Percentiles rank a stretch among this genome's conserved stretches.
phyloP scores from a whole-genome alignment of 2,113 vertebrate genomes.

The Pyxicephalus adspersus region DNA sequence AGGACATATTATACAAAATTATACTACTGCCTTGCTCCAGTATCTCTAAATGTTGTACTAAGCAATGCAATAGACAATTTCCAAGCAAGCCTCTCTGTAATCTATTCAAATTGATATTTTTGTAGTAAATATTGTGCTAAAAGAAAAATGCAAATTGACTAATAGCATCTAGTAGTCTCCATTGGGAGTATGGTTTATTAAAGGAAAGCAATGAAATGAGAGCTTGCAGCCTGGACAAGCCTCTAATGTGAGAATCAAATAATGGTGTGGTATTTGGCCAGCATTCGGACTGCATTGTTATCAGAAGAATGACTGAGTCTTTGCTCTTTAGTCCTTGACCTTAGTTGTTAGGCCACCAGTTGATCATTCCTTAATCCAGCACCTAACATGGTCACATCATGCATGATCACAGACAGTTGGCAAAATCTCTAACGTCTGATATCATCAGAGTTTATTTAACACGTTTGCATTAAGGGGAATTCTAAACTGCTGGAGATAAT shows the following conservation, averaged over 20 bases:
- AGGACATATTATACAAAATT: too few relatives aligned
- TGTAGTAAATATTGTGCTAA: slow-evolving; percentile 53
- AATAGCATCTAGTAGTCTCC: slow-evolving; percentile 67
- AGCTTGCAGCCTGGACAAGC: slow-evolving; percentile 67
- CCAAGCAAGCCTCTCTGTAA: background rate
- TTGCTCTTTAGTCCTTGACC: slow-evolving; percentile 73
- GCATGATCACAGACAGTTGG: slow-evolving; percentile 64
- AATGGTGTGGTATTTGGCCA: slow-evolving; percentile 69
- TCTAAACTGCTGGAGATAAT: slow-evolving; percentile 32
- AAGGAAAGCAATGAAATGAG: slow-evolving; percentile 69
- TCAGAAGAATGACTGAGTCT: slow-evolving; percentile 68
- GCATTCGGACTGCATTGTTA: slow-evolving; percentile 69
- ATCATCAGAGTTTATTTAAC: slow-evolving; percentile 70
- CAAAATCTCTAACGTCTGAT: slow-evolving; percentile 69
- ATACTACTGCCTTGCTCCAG: too few relatives aligned
- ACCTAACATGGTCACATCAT: slow-evolving; percentile 70
- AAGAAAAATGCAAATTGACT: slow-evolving; percentile 46
- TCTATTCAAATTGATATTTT: background rate
- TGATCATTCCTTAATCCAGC: slow-evolving; percentile 73
- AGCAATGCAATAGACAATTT: background rate
- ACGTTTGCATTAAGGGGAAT: slow-evolving; percentile 52
- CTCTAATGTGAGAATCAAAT: slow-evolving; percentile 67
- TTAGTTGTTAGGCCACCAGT: slow-evolving; percentile 64
- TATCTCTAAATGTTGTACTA: background rate
- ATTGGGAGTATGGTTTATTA: slow-evolving; percentile 66